Evolutionary conservation across 2,113 vertebrate species (phyloP), one percentile per base, ranked within the genome.

Genomic region (Spizaetus ornatus): DNA sequence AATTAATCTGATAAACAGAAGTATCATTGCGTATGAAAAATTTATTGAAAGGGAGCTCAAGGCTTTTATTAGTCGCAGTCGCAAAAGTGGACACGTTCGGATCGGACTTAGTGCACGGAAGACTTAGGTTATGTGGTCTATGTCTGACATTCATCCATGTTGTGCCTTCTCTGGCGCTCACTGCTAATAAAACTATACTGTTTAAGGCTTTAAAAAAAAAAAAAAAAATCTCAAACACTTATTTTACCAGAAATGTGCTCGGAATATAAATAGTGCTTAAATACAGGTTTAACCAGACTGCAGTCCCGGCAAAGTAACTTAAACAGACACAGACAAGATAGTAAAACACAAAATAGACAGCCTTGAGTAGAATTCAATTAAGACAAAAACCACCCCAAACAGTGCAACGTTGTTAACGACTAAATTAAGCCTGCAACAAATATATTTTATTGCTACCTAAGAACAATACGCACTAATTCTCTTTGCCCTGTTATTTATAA

Each of bases 1-100:
- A 98, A 98, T 98, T 98, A 98, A 98, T 98, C 98, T 97, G 94
- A 97, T 95, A 97, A 97, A 97, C 96, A 70, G 82, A 97, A 95
- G 96, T 95, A 98, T 96, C 22, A 7, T 86, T 90, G 73, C 63
- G 36, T 98, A 97, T 98, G 97, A 98, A 98, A 98, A 97, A 97
- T 97, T 95, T 95, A 98, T 96, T 87, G 93, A 73, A 95, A 95
- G 78, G 95, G 93, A 97, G 91, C 88, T 78, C 40, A 31, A 77
- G 87, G 95, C 59, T 97, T 96, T 90, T 95, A 92, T 92, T 88
- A 95, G 90, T 78, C 31, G 76, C 95, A 97, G 86, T 97, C 43
- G 15, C 77, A 78, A 65, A 95, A 97, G 95, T 91, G 95, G 96
- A 78, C 91, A 91, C 21, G 66, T 97, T 92, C 23, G 62, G 95